phyloP scores from a whole-genome alignment of 2,888 invertebrate species.

The Thecophora atra region DNA sequence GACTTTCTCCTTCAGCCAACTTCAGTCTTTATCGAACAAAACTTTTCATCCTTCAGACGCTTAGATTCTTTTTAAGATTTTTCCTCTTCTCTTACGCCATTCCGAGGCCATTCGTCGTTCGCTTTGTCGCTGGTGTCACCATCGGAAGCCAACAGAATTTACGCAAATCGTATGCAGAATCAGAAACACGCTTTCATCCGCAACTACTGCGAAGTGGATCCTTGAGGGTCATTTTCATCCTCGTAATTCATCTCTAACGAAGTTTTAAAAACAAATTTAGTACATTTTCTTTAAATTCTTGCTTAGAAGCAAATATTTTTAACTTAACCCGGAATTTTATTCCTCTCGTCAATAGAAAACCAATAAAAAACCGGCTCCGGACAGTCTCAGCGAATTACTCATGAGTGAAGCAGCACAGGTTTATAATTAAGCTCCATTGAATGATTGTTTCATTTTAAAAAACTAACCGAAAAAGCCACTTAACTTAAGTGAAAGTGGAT shows the following conservation, averaged over 20 bases:
- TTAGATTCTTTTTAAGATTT: background rate
- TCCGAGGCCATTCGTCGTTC: background rate
- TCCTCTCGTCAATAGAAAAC: too few relatives aligned
- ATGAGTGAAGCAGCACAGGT: too few relatives aligned
- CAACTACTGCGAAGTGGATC: background rate
- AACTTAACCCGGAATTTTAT: too few relatives aligned
- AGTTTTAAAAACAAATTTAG: background rate
- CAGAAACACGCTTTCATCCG: background rate
- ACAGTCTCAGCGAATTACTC: too few relatives aligned
- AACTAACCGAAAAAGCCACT: too few relatives aligned
- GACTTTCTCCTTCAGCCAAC: too few relatives aligned
- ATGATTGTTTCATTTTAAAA: too few relatives aligned
- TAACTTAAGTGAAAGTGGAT: too few relatives aligned
- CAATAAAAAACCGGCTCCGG: too few relatives aligned
- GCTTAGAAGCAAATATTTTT: too few relatives aligned
- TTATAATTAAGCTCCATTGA: too few relatives aligned
- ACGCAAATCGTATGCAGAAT: constrained; percentile 23
- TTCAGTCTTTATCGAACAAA: too few relatives aligned
- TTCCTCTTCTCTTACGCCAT: background rate
- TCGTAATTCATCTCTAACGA: background rate
- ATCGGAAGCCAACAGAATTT: constrained; percentile 5
- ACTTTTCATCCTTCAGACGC: background rate
- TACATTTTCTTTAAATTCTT: background rate
- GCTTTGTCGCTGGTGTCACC: background rate
- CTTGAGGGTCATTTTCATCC: background rate